Base-by-base conservation (phyloP, 2,888 invertebrate species). In the Parapristionchus giblindavisi region DNA sequence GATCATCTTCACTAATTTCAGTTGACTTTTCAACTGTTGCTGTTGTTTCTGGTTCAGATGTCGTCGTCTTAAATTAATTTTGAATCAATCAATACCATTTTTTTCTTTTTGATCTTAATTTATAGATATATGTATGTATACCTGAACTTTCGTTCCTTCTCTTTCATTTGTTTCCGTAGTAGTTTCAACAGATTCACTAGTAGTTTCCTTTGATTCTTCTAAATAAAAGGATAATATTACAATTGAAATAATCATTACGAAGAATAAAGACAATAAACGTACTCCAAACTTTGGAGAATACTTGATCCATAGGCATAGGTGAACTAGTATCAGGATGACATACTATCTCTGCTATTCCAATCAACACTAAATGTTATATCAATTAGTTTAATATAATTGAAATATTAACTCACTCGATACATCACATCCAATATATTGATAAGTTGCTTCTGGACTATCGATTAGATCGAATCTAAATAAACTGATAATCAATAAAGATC, bases 381-480 rank as follows among this genome's bases (percentile, higher is more conserved):
- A 21, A 24, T 66, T 66, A 3, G 24, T 27, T 66, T 48, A 63
- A 5, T 36, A n/a, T 11, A 8, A 56, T n/a, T 27, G n/a, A 11
- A 56, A 56, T 17, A 14, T 27, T 56, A 6, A 29, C 79, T 77
- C 51, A 86, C 85, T 79, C 51, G 83, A 76, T 24, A 81, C 75
- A 52, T 84, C 85, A 58, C 86, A 86, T 27, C 80, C 82, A 24
- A 87, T 78, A 51, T 84, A 85, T 61, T 87, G 84, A 54, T 87
- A 86, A 14, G 83, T 77, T 24, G 79, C 77, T 24, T 70, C 63
- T 29, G 81, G 77, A 61, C 85, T 80, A 48, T 82, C 84, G 32
- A 87, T 82, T 72, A 87, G 71, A 63, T 87, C 87, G 68, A 80
- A 84, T 76, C 82, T 85, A 24, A 79, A 81, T 21, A 61, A 24